Evolutionary conservation across 2,797 vertebrate genomes (phyloP), one percentile per base, ranked within the genome.

Genomic region (Paramormyrops hopkinsi): DNA sequence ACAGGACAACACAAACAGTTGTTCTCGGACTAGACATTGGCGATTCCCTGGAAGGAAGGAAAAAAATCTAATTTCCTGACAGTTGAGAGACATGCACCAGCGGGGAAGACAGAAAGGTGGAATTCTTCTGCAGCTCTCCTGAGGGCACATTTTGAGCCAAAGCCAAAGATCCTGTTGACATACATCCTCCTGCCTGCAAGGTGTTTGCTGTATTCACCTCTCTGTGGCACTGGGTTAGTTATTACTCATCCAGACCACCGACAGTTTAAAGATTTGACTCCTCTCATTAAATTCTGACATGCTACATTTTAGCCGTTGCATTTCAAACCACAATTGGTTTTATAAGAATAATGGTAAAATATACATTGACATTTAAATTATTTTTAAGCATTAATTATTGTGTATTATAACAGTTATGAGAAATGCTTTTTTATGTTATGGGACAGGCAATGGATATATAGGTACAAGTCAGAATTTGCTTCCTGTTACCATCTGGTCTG

Each of bases 31-130:
- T 69, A 69, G 29, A 69, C 14, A 69, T 37, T 69, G 25, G 65
- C 0, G 12, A 69, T 69, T 69, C 29, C 11, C 65, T 33, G 11
- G 65, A 69, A 37, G 25, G 65, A 29, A 69, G 9, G 4, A 2
- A 69, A 69, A 79, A 79, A 79, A 19, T 86, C 62, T 91, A 87
- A 91, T 92, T 92, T 93, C 90, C 90, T 92, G 89, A 88, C 86
- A 53, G 65, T 76, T 84, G 0, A 88, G 54, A 73, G 65, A 59
- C 46, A 51, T 62, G 84, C 76, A 84, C 89, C 88, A 25, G 56
- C 53, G 54, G 19, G 46, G 53, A 69, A 69, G 25, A 33, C 11
- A 33, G 12, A 59, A 88, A 84, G 84, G 73, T 87, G 59, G 69
- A 5, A 37, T 87, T 54, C 65, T 33, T 29, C 87, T 85, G 50